Percentiles rank a stretch among this genome's conserved stretches.
Conservation (phyloP, 2,888 invertebrate genomes). For the Cheilosia variabilis region DNA sequence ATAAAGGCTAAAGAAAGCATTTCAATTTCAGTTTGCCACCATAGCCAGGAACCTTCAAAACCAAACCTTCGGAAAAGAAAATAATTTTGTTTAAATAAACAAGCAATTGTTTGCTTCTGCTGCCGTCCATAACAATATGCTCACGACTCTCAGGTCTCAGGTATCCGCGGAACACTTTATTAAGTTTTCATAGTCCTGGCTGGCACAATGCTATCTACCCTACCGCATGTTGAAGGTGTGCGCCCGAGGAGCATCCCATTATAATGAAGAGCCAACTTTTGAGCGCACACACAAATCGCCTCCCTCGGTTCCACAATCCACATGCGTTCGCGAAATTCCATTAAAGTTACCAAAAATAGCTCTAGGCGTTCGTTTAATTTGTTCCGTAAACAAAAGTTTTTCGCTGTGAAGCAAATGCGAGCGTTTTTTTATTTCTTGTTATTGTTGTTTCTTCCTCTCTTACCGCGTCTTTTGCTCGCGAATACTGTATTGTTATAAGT, state of each 20-base stretch:
- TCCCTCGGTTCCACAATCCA: conserved; percentile 45
- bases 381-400: conserved; percentile 71
- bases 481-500: neutral
- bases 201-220: neutral
- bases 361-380: conserved; percentile 69
- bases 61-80: neutral
- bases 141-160: conserved; percentile 9
- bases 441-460: neutral
- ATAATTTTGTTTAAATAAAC: conserved; percentile 45
- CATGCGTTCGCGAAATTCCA: conserved; percentile 71
- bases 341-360: conserved; percentile 72
- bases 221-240: conserved; percentile 13
- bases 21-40: too few relatives aligned
- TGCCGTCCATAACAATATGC: conserved; percentile 32
- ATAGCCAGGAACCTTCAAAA: too few relatives aligned
- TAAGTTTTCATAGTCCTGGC: conserved; percentile 50
- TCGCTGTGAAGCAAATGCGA: conserved; percentile 44
- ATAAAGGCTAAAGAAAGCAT: too few relatives aligned
- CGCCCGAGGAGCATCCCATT: conserved; percentile 60
- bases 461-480: conserved; percentile 32
- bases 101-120: conserved; percentile 37
- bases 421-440: conserved; percentile 26
- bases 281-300: conserved; percentile 59
- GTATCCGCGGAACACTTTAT: conserved; percentile 44
- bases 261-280: conserved; percentile 51